Evolutionary conservation across 2,113 vertebrate species (phyloP).

Genomic region (Scophthalmus maximus): DNA sequence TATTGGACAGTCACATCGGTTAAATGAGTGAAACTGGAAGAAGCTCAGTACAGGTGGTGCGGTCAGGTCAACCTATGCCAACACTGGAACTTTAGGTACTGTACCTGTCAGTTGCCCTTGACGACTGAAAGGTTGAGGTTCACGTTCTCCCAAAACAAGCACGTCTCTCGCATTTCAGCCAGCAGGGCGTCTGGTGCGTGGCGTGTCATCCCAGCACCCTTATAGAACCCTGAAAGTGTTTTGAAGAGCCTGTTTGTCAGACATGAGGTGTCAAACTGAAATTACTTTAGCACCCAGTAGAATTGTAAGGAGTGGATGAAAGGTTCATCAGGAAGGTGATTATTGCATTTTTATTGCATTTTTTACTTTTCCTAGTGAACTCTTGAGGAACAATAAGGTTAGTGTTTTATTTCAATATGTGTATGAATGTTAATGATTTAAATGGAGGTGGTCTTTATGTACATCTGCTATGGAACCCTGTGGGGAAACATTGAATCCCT

Average conservation of each 20-base stretch:
- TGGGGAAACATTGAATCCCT: neutral
- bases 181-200: neutral
- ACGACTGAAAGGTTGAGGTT: neutral
- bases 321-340: too few species aligned
- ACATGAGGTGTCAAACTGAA: neutral
- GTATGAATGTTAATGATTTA: too few species aligned
- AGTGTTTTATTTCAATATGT: too few species aligned
- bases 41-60: neutral
- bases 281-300: neutral
- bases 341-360: too few species aligned
- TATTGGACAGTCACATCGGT: neutral
- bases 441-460: too few species aligned
- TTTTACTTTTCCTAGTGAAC: too few species aligned
- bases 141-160: constrained; percentile 10
- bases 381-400: too few species aligned
- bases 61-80: neutral
- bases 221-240: neutral
- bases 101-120: neutral
- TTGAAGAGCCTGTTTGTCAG: neutral
- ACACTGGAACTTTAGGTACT: neutral
- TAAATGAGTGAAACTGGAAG: neutral
- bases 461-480: neutral
- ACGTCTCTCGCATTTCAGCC: constrained; percentile 14
- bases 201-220: neutral
- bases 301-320: too few species aligned